Evolutionary conservation across 1,140 invertebrate genomes (phyloP).

Genomic region (Heliconius nattereri): DNA sequence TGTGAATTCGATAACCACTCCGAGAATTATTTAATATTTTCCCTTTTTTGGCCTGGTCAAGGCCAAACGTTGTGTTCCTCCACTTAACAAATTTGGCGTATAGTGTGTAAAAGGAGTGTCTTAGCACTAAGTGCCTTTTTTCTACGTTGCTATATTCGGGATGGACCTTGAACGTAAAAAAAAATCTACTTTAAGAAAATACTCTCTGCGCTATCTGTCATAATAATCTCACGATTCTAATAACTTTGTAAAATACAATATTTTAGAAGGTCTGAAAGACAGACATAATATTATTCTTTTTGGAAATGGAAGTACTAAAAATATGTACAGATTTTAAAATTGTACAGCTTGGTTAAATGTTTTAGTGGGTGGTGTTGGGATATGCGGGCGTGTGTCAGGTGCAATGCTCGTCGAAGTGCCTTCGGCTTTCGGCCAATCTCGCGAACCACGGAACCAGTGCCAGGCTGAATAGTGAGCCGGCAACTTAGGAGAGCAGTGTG

Average conservation of each 20-base stretch:
- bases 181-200: not conserved
- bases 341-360: not conserved
- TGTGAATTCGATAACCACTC: no score
- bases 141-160: no score
- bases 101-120: no score
- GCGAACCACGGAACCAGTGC: constrained; percentile 36
- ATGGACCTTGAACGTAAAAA: no score
- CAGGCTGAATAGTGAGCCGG: constrained; percentile 23
- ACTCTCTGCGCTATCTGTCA: not conserved
- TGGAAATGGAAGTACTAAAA: not conserved
- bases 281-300: not conserved
- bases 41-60: no score
- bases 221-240: not conserved
- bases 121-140: no score
- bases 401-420: constrained; percentile 58
- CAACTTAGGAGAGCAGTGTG: constrained; percentile 51
- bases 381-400: constrained; percentile 59
- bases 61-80: no score
- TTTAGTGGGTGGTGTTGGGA: constrained; percentile 34
- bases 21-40: no score
- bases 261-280: not conserved
- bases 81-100: no score
- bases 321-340: not conserved
- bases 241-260: not conserved
- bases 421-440: constrained; percentile 39